Conservation (phyloP, 2,888 invertebrate species). For the Hymenopus coronatus region DNA sequence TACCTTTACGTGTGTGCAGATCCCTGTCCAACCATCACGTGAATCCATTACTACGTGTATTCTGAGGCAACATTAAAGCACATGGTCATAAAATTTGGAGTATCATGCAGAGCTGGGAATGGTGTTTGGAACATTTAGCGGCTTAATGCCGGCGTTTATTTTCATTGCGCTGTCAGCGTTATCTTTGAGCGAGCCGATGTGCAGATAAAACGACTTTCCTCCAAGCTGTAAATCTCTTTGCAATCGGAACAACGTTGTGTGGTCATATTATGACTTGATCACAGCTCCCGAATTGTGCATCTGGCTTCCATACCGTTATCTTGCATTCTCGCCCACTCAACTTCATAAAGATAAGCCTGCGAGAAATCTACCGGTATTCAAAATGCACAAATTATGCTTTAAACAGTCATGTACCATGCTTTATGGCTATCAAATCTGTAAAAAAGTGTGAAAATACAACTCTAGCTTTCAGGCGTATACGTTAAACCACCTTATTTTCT, state of each 20-base stretch:
- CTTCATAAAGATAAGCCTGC: background rate
- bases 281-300: background rate
- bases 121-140: background rate
- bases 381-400: no score
- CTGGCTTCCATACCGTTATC: background rate
- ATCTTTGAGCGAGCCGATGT: background rate
- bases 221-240: background rate
- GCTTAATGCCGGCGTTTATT: background rate
- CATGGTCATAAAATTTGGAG: background rate
- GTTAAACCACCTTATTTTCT: no score
- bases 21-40: background rate
- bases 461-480: no score
- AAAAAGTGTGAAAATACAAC: no score
- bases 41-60: background rate
- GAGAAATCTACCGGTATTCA: background rate
- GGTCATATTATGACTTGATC: background rate
- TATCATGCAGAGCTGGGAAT: background rate
- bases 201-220: background rate
- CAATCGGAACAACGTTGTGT: background rate
- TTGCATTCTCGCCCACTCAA: background rate
- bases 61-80: background rate
- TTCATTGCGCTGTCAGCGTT: background rate
- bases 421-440: no score
- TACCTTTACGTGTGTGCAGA: background rate
- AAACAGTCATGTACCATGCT: no score